Evolutionary conservation across 2,113 vertebrate species (phyloP).

Genomic region (Pterocles orientalis): DNA sequence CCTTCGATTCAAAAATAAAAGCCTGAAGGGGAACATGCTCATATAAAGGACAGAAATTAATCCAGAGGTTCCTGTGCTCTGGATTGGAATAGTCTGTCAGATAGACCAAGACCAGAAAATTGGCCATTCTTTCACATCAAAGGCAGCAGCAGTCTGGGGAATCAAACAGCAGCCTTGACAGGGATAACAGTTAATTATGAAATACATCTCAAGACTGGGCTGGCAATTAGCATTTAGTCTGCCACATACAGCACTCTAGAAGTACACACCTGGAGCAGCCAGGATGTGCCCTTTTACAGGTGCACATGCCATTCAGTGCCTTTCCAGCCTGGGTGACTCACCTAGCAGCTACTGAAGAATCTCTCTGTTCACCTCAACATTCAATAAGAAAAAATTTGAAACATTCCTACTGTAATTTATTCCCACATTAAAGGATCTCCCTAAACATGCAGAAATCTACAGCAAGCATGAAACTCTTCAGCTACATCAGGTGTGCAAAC

Average conservation of each 20-base stretch:
- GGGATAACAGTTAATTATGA: background rate
- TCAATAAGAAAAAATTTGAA: background rate
- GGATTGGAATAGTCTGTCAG: background rate
- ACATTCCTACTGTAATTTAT: background rate
- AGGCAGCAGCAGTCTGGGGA: background rate
- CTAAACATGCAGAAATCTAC: background rate
- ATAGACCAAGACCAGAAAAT: background rate
- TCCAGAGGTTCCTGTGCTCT: background rate
- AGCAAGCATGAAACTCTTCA: background rate
- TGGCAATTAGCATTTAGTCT: background rate
- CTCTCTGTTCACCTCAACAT: background rate
- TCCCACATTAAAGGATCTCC: background rate
- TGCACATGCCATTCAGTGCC: background rate
- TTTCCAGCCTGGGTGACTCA: background rate
- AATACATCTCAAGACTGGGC: background rate
- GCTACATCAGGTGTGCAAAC: background rate
- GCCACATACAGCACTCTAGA: background rate
- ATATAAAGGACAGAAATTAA: background rate
- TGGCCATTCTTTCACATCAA: background rate
- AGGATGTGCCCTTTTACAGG: background rate
- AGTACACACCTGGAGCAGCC: background rate
- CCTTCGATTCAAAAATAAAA: background rate
- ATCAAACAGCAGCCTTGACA: background rate
- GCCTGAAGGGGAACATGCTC: background rate
- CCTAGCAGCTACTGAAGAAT: background rate